A percentile compares a stretch with the other conserved stretches of the same genome.
These are phyloP conservation scores for Leuctra nigra DNA, from an alignment of 2,888 invertebrate species.

Conservation along the genomic window DNA sequence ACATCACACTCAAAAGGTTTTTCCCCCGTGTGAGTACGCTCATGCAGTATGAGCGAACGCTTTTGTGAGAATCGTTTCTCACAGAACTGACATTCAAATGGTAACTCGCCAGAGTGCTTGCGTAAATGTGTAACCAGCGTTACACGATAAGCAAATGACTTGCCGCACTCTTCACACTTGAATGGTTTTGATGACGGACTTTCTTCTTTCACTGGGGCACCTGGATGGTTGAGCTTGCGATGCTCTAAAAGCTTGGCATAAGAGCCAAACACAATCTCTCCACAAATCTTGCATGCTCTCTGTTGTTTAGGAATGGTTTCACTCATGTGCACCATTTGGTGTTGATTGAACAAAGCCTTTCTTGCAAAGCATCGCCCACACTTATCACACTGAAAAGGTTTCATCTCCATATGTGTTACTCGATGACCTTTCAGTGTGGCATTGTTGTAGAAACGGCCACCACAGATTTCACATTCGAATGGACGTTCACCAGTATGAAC, in stretches of 20 bases:
- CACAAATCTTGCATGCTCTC: slow-evolving; percentile 22
- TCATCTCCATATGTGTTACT: slow-evolving; percentile 22
- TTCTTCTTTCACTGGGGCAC: neutral
- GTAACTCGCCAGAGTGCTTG: slow-evolving; percentile 39
- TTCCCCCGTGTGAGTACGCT: slow-evolving; percentile 27
- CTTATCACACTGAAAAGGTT: slow-evolving; percentile 26
- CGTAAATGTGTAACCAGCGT: slow-evolving; percentile 42
- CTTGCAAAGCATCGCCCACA: slow-evolving; percentile 27
- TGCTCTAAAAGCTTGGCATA: slow-evolving; percentile 26
- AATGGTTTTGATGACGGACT: slow-evolving; percentile 37
- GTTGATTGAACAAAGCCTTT: slow-evolving; percentile 25
- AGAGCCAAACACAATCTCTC: neutral
- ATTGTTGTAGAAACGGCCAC: slow-evolving; percentile 28
- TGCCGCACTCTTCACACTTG: slow-evolving; percentile 56
- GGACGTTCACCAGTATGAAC: slow-evolving; percentile 30
- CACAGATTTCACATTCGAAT: slow-evolving; percentile 29
- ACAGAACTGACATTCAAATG: slow-evolving; percentile 27
- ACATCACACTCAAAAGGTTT: slow-evolving; percentile 26
- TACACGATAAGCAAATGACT: slow-evolving; percentile 47
- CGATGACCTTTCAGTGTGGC: slow-evolving; percentile 27
- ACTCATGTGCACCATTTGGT: slow-evolving; percentile 21
- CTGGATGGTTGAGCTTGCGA: slow-evolving; percentile 22
- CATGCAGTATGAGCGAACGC: slow-evolving; percentile 26
- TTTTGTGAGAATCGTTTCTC: slow-evolving; percentile 28
- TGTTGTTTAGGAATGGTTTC: slow-evolving; percentile 14